Evolutionary conservation across 2,113 vertebrate species (phyloP), one percentile per base, ranked within the genome.

Genomic region (Setophaga coronata): DNA sequence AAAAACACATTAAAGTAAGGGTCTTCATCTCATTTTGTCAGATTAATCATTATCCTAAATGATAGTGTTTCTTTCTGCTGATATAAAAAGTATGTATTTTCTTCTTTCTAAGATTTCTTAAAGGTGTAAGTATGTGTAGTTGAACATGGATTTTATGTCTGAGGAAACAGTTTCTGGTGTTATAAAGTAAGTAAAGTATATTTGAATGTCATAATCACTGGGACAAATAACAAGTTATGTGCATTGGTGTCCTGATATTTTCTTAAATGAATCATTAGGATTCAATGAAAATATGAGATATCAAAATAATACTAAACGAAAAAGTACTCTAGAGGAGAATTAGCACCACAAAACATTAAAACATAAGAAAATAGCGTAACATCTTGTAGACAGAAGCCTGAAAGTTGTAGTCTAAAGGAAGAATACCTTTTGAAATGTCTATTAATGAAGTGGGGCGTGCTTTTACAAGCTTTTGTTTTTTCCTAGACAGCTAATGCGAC

Each of bases 1-100:
- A 96, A 87, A 87, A 97, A 90, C 28, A 95, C 64, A 97, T 95
- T 97, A 98, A 97, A 95, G 43, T 83, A 93, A 95, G 89, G 77
- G 73, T 96, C 53, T 14, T 97, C 76, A 66, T 94, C 87, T 98
- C 42, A 70, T 97, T 92, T 96, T 94, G 91, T 65, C 48, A 96
- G 26, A 96, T 97, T 96, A 96, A 97, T 96, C 73, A 70, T 61
- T 81, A 83, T 73, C 28, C 61, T 77, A 50, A 95, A 94, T 84
- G 12, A 96, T 45, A 79, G 3, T 12, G 10, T 78, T 56, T 89
- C 38, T 79, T 90, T 64, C 24, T 58, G 73, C 61, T 76, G 17
- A 64, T 77, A 69, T 20, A 14, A 38, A 47, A 88, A 77, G 92
- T 31, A 73, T 14, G 40, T 17, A 5, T 9, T 67, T 95, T 90